Conservation (phyloP, 2,888 invertebrate species). For the Aphrophora alni region DNA sequence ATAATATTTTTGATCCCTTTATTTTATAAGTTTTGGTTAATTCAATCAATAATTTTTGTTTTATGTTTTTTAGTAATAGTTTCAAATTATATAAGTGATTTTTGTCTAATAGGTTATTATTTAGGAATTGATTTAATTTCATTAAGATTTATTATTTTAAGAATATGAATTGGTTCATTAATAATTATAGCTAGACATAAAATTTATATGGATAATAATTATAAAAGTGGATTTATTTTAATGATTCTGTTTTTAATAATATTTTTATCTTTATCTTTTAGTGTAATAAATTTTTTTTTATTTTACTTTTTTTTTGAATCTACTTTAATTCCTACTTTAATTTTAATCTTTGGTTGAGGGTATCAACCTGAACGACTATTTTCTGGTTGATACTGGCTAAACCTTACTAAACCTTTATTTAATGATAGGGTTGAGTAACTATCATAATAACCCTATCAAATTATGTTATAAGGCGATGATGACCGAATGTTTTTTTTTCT, state of each 20-base stretch:
- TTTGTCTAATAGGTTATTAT: constrained; percentile 56
- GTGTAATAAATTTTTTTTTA: too few species aligned
- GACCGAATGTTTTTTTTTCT: too few species aligned
- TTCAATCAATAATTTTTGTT: constrained; percentile 67
- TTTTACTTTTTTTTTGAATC: constrained; percentile 71
- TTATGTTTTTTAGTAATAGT: constrained; percentile 62
- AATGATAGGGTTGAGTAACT: too few species aligned
- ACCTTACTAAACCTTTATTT: too few species aligned
- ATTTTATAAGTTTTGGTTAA: constrained; percentile 66
- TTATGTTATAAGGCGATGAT: too few species aligned
- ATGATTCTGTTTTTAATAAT: too few species aligned
- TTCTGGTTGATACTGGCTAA: too few species aligned
- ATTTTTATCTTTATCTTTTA: too few species aligned
- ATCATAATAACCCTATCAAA: too few species aligned
- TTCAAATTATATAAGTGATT: constrained; percentile 47
- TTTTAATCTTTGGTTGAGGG: constrained; percentile 72
- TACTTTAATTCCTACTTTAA: constrained; percentile 70
- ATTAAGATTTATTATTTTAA: constrained; percentile 57
- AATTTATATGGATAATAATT: too few species aligned
- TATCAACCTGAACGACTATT: constrained; percentile 73
- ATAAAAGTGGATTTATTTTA: too few species aligned
- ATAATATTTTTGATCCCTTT: constrained; percentile 63
- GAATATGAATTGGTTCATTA: constrained; percentile 66
- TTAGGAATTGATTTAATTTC: constrained; percentile 45
- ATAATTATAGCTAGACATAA: constrained; percentile 64